Percentiles rank a stretch among this genome's conserved stretches.
phyloP scores from a whole-genome alignment of 2,888 invertebrate genomes.

The Papilio demoleus region DNA sequence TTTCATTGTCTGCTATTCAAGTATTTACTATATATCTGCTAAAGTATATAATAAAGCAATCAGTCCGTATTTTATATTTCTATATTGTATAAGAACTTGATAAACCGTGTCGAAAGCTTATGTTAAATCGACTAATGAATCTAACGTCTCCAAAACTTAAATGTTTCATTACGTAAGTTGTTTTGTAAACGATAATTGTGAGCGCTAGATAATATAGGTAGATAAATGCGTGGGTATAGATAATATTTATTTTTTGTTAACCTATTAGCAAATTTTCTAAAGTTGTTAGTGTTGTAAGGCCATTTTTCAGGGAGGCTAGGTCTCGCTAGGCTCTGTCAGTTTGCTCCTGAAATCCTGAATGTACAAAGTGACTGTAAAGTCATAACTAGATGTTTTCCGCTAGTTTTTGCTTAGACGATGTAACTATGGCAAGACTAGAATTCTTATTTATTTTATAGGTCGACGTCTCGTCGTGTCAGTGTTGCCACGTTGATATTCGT shows the following conservation, averaged over 20 bases:
- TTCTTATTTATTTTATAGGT: conserved; percentile 51
- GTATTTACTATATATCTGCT: neutral
- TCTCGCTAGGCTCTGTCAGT: conserved; percentile 23
- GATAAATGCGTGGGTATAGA: conserved; percentile 68
- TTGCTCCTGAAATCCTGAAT: conserved; percentile 77
- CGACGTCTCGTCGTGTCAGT: conserved; percentile 42
- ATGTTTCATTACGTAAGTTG: conserved; percentile 15
- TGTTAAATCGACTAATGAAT: neutral
- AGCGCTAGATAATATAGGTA: conserved; percentile 74
- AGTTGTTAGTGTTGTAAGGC: conserved; percentile 56
- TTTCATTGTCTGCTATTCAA: neutral
- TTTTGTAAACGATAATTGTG: conserved; percentile 52
- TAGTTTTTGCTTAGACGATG: conserved; percentile 58
- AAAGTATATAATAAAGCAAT: conserved; percentile 10
- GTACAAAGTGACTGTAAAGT: conserved; percentile 73
- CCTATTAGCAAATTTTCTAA: conserved; percentile 69
- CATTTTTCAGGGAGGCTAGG: conserved; percentile 53
- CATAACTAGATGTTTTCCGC: conserved; percentile 62
- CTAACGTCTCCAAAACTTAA: neutral
- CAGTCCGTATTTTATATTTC: conserved; percentile 22
- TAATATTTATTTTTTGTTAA: conserved; percentile 64
- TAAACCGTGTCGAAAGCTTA: conserved; percentile 23
- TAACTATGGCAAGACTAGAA: conserved; percentile 56
- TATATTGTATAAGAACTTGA: conserved; percentile 26
- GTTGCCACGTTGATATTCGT: conserved; percentile 42